Evolutionary conservation across 1,140 invertebrate species (phyloP).

Genomic region (Saccostrea glomerata): DNA sequence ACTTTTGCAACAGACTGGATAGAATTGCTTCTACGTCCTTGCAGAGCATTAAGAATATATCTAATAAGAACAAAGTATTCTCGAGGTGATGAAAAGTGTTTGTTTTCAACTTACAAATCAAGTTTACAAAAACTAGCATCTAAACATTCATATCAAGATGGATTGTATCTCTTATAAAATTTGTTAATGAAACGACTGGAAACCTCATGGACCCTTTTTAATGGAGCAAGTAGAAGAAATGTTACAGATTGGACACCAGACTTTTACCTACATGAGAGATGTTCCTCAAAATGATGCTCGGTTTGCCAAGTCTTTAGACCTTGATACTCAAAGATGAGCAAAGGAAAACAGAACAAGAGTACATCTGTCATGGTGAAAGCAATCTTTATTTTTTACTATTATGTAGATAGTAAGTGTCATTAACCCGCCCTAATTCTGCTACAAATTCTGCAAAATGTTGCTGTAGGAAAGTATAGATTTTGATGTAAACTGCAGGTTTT

Average conservation of each 20-base stretch:
- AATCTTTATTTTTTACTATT: background rate
- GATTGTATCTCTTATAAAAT: slow-evolving; percentile 37
- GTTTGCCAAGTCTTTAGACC: slow-evolving; percentile 5
- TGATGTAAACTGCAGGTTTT: background rate
- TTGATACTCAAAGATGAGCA: background rate
- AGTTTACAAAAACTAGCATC: too few species aligned
- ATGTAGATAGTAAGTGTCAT: background rate
- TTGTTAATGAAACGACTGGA: background rate
- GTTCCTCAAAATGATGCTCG: background rate
- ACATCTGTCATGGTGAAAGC: background rate
- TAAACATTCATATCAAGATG: background rate
- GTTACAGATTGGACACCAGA: background rate
- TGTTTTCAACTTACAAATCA: too few species aligned
- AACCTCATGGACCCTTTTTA: slow-evolving; percentile 20
- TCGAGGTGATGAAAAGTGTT: too few species aligned
- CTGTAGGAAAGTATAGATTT: too few species aligned
- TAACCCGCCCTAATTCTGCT: background rate
- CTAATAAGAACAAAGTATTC: too few species aligned
- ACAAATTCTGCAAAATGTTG: too few species aligned
- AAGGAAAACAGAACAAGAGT: background rate
- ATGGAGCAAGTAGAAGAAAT: slow-evolving; percentile 8
- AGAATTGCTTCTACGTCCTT: background rate
- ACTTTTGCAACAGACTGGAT: background rate
- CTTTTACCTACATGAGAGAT: slow-evolving; percentile 17
- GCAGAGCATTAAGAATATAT: background rate